phyloP scores from a whole-genome alignment of 2,113 vertebrate genomes.

The Cygnus buccinator region DNA sequence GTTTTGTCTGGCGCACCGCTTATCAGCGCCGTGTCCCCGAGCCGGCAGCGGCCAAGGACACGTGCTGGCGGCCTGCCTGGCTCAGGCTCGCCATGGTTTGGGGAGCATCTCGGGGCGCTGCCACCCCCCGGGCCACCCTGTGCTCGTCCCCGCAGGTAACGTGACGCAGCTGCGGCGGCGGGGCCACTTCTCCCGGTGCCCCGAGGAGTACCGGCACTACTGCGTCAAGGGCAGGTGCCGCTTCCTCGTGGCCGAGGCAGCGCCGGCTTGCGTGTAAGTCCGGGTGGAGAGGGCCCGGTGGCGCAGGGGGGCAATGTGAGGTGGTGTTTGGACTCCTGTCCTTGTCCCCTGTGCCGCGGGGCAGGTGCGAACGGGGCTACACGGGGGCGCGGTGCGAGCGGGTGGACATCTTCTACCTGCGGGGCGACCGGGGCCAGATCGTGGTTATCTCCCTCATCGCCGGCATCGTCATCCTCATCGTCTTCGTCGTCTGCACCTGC shows the following conservation, averaged over 20 bases:
- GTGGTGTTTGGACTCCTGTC: not conserved
- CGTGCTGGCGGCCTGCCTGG: not conserved
- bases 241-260: constrained; percentile 46
- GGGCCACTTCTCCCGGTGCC: constrained; percentile 59
- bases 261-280: constrained; percentile 37
- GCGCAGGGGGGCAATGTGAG: accelerated
- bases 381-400: constrained; percentile 49
- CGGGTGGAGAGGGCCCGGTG: accelerated
- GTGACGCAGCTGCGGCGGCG: constrained; percentile 18
- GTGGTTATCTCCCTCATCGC: constrained; percentile 58
- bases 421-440: constrained; percentile 41
- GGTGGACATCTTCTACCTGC: constrained; percentile 65
- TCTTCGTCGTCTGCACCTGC: constrained; percentile 18
- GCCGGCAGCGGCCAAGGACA: not conserved
- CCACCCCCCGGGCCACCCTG: not conserved
- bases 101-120: not conserved
- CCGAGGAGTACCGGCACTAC: constrained; percentile 61
- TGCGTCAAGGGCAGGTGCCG: constrained; percentile 56
- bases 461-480: constrained; percentile 11
- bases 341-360: not conserved
- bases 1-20: not conserved
- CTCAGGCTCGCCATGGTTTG: not conserved
- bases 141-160: not conserved
- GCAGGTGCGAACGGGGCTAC: constrained; percentile 59
- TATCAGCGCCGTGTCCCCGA: not conserved